Evolutionary conservation across 2,888 invertebrate genomes (phyloP).

Genomic region (Monochamus alternatus): DNA sequence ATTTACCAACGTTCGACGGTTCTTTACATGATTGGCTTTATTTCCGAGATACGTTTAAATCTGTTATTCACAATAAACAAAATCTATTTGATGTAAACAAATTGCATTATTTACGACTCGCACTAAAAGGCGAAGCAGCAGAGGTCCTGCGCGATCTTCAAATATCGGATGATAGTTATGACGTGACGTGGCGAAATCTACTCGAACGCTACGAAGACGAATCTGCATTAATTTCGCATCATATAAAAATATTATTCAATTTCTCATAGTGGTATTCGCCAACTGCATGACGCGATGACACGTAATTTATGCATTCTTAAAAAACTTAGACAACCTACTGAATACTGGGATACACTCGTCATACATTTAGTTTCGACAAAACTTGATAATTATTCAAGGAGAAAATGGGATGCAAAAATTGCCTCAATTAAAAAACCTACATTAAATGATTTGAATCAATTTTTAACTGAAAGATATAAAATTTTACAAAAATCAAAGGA

Average conservation of each 20-base stretch:
- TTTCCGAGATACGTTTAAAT: conserved; percentile 9
- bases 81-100: conserved; percentile 32
- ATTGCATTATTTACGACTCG: conserved; percentile 29
- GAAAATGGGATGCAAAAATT: conserved; percentile 23
- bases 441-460: conserved; percentile 27
- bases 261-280: conserved; percentile 5
- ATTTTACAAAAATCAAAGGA: conserved; percentile 5
- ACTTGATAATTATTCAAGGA: conserved; percentile 14
- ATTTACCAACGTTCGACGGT: conserved; percentile 13
- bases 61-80: conserved; percentile 12
- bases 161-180: conserved; percentile 29
- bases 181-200: conserved; percentile 19
- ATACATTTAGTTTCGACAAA: conserved; percentile 24
- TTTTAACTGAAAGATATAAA: conserved; percentile 26
- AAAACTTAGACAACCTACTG: conserved; percentile 27
- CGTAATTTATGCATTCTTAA: conserved; percentile 18
- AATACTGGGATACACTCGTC: conserved; percentile 26
- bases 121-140: conserved; percentile 32
- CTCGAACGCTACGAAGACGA: conserved; percentile 27
- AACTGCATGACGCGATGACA: conserved; percentile 19
- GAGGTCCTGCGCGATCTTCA: conserved; percentile 23
- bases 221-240: conserved; percentile 17
- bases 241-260: conserved; percentile 23
- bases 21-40: conserved; percentile 1
- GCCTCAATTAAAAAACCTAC: conserved; percentile 18